A percentile compares a stretch with the other conserved stretches of the same genome.
Conservation (phyloP, 1,140 invertebrate species). For the Listronotus oregonensis region DNA sequence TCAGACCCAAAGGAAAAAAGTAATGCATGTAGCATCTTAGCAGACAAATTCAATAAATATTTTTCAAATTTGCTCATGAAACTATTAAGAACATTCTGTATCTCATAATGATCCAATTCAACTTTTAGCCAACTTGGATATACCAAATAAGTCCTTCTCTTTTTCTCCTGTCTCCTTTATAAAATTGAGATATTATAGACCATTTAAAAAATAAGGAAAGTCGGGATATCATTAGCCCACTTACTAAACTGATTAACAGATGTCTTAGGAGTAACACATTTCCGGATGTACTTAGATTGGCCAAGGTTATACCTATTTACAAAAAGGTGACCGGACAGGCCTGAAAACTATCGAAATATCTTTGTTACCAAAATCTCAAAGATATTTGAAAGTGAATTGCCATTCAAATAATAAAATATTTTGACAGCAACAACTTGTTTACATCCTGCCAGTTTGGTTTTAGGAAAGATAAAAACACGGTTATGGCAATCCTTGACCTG, state of each 20-base stretch:
- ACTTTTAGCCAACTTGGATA: too few relatives aligned
- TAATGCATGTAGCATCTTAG: too few relatives aligned
- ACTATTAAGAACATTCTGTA: too few relatives aligned
- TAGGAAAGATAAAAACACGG: background rate
- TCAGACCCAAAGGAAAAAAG: too few relatives aligned
- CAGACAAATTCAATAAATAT: too few relatives aligned
- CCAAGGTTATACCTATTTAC: constrained; percentile 1
- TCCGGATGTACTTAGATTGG: background rate
- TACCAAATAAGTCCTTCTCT: background rate
- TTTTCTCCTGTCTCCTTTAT: background rate
- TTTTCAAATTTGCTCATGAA: too few relatives aligned
- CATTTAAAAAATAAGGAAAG: constrained; percentile 3
- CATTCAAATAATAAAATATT: background rate
- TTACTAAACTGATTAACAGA: constrained; percentile 4
- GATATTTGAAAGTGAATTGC: background rate
- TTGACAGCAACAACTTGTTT: background rate
- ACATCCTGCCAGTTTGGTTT: background rate
- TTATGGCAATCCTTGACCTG: background rate
- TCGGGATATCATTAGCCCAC: background rate
- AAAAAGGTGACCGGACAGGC: background rate
- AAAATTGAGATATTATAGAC: constrained; percentile 3
- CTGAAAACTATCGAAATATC: constrained; percentile 5
- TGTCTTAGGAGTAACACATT: background rate
- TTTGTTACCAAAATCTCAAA: background rate
- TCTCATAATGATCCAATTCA: too few relatives aligned